Evolutionary conservation across 2,888 invertebrate genomes (phyloP).

Genomic region (Ophion ventricosus): DNA sequence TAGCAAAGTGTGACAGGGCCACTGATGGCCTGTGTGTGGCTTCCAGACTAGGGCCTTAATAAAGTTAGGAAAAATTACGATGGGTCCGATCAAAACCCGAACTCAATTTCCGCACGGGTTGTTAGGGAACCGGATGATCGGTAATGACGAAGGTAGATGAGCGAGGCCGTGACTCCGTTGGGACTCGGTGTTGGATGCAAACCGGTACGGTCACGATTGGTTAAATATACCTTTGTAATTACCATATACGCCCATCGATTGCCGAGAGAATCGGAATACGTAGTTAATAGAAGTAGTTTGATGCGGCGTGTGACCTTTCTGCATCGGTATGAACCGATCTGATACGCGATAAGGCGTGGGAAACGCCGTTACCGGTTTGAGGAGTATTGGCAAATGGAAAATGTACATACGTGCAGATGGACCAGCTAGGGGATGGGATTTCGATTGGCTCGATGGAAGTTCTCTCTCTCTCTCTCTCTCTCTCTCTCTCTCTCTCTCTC

Average conservation of each 20-base stretch:
- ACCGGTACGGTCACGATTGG: conserved; percentile 31
- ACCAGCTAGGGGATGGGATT: conserved; percentile 25
- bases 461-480: neutral
- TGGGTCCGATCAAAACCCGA: too few species aligned
- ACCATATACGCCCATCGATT: conserved; percentile 5
- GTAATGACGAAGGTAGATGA: too few species aligned
- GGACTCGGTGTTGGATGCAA: conserved; percentile 1
- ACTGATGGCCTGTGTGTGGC: too few species aligned
- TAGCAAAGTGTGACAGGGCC: too few species aligned
- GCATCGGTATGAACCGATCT: conserved; percentile 14
- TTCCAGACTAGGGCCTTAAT: too few species aligned
- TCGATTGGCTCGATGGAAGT: conserved; percentile 10
- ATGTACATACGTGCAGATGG: conserved; percentile 9
- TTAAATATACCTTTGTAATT: conserved; percentile 35
- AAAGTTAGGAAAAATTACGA: too few species aligned
- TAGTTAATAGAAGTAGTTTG: conserved; percentile 5
- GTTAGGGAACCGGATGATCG: too few species aligned
- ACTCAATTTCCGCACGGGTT: too few species aligned
- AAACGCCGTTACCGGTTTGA: conserved; percentile 24
- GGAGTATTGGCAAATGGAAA: conserved; percentile 19
- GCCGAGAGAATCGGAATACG: neutral
- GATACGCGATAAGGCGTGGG: conserved; percentile 35
- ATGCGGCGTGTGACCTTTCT: conserved; percentile 29
- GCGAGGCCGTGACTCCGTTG: neutral
- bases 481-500: neutral